phyloP scores from a whole-genome alignment of 2,797 vertebrate genomes.

The Enteromius trimaculatus region DNA sequence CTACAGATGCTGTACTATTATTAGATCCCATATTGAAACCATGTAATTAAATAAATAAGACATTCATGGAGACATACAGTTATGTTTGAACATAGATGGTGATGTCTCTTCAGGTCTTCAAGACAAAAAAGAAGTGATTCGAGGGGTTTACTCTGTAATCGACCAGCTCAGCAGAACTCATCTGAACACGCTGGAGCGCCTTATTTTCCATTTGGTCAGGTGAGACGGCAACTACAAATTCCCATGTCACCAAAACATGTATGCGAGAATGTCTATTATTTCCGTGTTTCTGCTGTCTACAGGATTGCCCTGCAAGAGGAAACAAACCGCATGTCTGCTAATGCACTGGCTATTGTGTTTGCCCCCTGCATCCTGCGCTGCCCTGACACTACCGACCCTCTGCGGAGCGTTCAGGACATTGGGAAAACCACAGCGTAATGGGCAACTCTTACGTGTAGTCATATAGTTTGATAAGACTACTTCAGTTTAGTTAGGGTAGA shows the following conservation, averaged over 20 bases:
- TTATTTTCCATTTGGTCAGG: slow-evolving; percentile 98
- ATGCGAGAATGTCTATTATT: background rate
- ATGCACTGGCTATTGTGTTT: slow-evolving; percentile 97
- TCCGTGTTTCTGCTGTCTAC: slow-evolving; percentile 37
- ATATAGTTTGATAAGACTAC: background rate
- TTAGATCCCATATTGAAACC: background rate
- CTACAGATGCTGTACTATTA: background rate
- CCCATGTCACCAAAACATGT: background rate
- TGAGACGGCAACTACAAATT: slow-evolving; percentile 62
- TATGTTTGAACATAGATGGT: background rate
- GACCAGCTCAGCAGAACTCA: slow-evolving; percentile 97
- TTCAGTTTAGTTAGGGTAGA: background rate
- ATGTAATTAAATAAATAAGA: background rate
- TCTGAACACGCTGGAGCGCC: slow-evolving; percentile 92
- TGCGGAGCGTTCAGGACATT: slow-evolving; percentile 97
- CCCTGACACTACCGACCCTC: slow-evolving; percentile 92
- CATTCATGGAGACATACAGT: background rate
- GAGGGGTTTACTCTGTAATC: slow-evolving; percentile 93
- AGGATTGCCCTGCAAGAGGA: slow-evolving; percentile 96
- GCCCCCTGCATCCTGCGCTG: slow-evolving; percentile 97
- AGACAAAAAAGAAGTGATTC: slow-evolving; percentile 91
- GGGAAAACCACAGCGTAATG: slow-evolving; percentile 97
- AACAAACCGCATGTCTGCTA: slow-evolving; percentile 98
- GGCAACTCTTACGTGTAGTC: background rate
- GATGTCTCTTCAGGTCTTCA: slow-evolving; percentile 78